phyloP scores from a whole-genome alignment of 2,113 vertebrate species.

The Poeciliopsis turrubarensis region DNA sequence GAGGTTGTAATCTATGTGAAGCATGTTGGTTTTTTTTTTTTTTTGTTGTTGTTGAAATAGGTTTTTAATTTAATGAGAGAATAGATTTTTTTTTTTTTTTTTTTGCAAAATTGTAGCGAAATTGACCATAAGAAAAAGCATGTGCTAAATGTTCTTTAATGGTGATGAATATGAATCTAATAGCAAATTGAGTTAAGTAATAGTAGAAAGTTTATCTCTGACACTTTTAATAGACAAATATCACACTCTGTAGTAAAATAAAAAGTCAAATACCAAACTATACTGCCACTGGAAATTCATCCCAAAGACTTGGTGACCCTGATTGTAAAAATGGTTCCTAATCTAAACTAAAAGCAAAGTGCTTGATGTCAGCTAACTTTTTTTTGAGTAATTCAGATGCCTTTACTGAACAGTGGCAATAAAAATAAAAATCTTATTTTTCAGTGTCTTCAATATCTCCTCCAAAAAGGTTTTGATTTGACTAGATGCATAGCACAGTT shows the following conservation, averaged over 20 bases:
- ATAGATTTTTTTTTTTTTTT: too few species aligned
- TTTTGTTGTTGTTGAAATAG: constrained; percentile 13
- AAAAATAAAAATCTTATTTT: background rate
- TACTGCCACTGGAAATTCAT: background rate
- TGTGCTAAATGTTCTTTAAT: too few species aligned
- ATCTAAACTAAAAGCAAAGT: background rate
- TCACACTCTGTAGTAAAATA: background rate
- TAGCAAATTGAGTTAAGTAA: too few species aligned
- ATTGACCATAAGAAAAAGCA: too few species aligned
- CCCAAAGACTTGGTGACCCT: too few species aligned
- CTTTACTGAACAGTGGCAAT: too few species aligned
- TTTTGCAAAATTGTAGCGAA: too few species aligned
- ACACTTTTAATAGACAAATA: background rate
- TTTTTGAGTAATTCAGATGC: background rate
- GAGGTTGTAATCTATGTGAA: constrained; percentile 38
- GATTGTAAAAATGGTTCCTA: background rate
- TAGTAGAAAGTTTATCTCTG: too few species aligned
- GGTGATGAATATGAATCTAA: too few species aligned
- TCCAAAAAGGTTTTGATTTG: background rate
- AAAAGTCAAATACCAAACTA: background rate
- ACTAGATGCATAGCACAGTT: too few species aligned
- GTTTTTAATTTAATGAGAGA: constrained; percentile 13
- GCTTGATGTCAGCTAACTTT: background rate
- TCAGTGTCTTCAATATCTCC: background rate
- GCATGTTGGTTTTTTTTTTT: constrained; percentile 27